Base-by-base conservation (phyloP, 2,113 vertebrate genomes). In the Hemicordylus capensis region DNA sequence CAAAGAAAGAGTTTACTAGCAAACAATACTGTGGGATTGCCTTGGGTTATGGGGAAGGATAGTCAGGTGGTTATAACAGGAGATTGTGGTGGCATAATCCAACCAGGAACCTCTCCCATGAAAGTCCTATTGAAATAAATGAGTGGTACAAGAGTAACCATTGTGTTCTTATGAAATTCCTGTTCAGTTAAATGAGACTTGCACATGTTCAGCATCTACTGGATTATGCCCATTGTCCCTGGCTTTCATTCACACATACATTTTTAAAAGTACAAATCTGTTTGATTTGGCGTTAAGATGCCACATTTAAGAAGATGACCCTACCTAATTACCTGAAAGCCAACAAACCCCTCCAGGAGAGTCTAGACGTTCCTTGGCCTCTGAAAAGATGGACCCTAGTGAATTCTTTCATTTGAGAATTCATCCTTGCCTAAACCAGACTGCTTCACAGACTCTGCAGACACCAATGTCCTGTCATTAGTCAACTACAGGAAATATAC, bases 401-500 rank as follows among this genome's bases (percentile, higher is more conserved):
- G 28, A 85, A 75, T 91, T 72, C 87, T 89, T 89, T 93, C 89
- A 85, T 85, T 82, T 75, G 87, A 88, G 88, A 91, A 90, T 85
- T 88, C 82, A 85, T 87, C 61, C 31, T 42, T 88, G 81, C 70
- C 81, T 85, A 85, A 63, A 76, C 86, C 89, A 85, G 87, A 77
- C 89, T 84, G 66, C 70, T 90, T 63, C 75, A 90, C 89, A 94
- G 83, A 92, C 88, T 93, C 89, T 92, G 91, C 91, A 96, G 94
- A 95, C 95, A 95, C 84, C 89, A 88, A 92, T 95, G 96, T 96
- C 96, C 96, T 95, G 95, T 95, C 95, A 95, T 97, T 94, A 96
- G 94, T 96, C 95, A 96, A 94, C 90, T 95, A 90, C 96, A 96
- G 96, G 96, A 97, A 96, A 95, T 93, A 94, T 93, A 93, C 90